These are phyloP conservation scores for Andricus curvator DNA, from an alignment of 2,888 invertebrate genomes.

Conservation along the genomic window DNA sequence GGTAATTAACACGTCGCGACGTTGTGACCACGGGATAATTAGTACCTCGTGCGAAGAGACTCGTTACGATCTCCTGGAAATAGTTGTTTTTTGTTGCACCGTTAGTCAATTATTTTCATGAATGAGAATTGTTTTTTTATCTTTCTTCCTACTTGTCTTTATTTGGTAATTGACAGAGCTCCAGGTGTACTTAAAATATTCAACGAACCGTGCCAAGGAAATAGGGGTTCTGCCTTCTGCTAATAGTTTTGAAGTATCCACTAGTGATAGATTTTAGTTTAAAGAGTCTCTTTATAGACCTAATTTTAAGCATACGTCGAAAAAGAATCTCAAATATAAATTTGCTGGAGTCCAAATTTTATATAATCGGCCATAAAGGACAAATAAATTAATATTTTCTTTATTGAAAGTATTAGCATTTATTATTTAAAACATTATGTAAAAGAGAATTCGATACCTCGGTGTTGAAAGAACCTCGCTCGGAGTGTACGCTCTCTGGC, in stretches of 20 bases:
- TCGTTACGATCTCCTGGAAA: slow-evolving; percentile 16
- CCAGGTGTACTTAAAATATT: slow-evolving; percentile 35
- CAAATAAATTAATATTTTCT: too few species aligned
- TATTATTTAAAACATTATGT: background rate
- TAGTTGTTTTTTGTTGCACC: slow-evolving; percentile 15
- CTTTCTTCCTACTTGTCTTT: background rate
- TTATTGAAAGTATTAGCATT: background rate
- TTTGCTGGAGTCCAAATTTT: too few species aligned
- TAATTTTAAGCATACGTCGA: too few species aligned
- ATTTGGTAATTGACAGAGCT: background rate
- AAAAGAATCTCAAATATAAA: background rate
- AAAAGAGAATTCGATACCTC: background rate
- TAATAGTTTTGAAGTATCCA: background rate
- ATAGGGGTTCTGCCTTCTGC: background rate
- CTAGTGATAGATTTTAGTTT: too few species aligned
- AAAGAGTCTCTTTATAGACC: too few species aligned
- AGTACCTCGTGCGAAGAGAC: slow-evolving; percentile 4
- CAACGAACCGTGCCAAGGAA: slow-evolving; percentile 35
- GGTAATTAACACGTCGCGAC: slow-evolving; percentile 3
- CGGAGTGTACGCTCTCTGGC: too few species aligned
- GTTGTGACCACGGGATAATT: slow-evolving; percentile 25
- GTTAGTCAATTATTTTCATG: slow-evolving; percentile 18
- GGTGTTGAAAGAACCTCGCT: background rate
- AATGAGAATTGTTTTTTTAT: slow-evolving; percentile 23
- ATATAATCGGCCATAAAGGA: too few species aligned